These are phyloP conservation scores for Zaprionus davidi DNA, from an alignment of 1,140 invertebrate species.

Conservation along the genomic window DNA sequence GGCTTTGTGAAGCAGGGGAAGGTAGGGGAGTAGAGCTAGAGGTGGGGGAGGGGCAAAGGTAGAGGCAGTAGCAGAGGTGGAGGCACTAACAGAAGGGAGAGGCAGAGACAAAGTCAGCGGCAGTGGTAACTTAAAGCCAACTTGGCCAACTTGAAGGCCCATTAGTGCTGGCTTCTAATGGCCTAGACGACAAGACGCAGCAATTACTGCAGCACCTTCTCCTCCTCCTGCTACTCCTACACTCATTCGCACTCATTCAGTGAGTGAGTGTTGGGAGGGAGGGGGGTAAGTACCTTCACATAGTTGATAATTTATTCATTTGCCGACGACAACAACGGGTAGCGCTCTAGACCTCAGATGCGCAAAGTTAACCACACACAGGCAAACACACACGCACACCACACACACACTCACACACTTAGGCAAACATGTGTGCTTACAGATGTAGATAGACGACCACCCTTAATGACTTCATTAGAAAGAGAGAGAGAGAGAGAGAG, in stretches of 20 bases:
- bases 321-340: slow-evolving; percentile 55
- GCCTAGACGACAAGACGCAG: slow-evolving; percentile 76
- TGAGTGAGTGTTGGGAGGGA: neutral
- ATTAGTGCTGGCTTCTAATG: slow-evolving; percentile 71
- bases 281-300: slow-evolving; percentile 57
- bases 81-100: neutral
- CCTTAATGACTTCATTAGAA: slow-evolving; percentile 78
- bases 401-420: slow-evolving; percentile 20
- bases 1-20: slow-evolving; percentile 45
- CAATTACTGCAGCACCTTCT: slow-evolving; percentile 56
- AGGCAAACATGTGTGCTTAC: slow-evolving; percentile 5
- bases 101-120: no score
- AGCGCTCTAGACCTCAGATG: slow-evolving; percentile 39
- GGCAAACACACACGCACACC: slow-evolving; percentile 9
- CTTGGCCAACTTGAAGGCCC: slow-evolving; percentile 31
- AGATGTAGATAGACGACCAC: slow-evolving; percentile 49
- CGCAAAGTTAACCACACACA: slow-evolving; percentile 71
- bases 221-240: slow-evolving; percentile 1
- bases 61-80: neutral
- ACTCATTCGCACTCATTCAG: slow-evolving; percentile 25
- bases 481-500: neutral
- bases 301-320: slow-evolving; percentile 83
- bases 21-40: neutral
- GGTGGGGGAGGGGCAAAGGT: neutral
- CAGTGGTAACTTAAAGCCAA: slow-evolving; percentile 11